Conservation (phyloP, 2,888 invertebrate genomes). For the Teleiodes luculella region DNA sequence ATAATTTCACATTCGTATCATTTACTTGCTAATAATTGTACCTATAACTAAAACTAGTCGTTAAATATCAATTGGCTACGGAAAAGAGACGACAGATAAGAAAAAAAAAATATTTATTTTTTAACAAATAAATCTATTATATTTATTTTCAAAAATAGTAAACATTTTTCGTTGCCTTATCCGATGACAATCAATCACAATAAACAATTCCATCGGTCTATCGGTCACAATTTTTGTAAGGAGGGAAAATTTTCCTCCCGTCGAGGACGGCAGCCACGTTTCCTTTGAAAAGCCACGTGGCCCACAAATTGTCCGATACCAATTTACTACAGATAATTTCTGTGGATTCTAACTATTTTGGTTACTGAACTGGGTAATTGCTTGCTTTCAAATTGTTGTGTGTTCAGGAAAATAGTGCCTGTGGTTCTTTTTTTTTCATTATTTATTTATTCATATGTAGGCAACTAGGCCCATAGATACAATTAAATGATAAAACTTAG, state of each 20-base stretch:
- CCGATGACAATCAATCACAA: conserved; percentile 10
- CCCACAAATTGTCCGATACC: conserved; percentile 40
- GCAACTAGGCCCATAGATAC: too few relatives aligned
- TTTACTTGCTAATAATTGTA: too few relatives aligned
- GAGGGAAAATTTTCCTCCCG: conserved; percentile 11
- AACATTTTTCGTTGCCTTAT: background rate
- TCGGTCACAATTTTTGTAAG: conserved; percentile 14
- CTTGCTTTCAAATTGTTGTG: conserved; percentile 28
- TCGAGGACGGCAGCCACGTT: conserved; percentile 21
- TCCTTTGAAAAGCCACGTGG: conserved; percentile 38
- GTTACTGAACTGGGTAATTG: conserved; percentile 41
- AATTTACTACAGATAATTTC: conserved; percentile 24
- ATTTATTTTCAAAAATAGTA: background rate
- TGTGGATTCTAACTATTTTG: conserved; percentile 21
- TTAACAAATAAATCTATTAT: too few relatives aligned
- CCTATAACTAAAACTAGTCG: too few relatives aligned
- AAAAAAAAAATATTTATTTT: too few relatives aligned
- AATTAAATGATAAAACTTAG: too few relatives aligned
- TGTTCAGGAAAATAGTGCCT: background rate
- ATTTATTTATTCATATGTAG: background rate
- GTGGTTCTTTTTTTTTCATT: conserved; percentile 21
- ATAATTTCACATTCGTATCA: too few relatives aligned
- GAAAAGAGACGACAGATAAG: too few relatives aligned
- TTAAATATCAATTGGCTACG: too few relatives aligned
- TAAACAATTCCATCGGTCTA: conserved; percentile 2